phyloP scores from a whole-genome alignment of 2,113 vertebrate genomes.

The Sander lucioperca region DNA sequence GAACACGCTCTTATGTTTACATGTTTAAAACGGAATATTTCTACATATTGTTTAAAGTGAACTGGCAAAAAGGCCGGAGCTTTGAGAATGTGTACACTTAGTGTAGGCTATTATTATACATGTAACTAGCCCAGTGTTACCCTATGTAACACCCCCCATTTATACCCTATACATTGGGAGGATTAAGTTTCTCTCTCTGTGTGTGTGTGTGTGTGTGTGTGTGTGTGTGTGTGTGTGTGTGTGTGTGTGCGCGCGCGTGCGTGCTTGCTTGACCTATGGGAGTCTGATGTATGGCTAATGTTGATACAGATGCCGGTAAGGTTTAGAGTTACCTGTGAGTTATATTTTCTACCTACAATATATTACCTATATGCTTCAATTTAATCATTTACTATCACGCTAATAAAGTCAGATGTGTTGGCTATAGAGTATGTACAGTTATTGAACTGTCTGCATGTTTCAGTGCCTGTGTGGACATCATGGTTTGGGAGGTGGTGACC shows the following conservation, averaged over 20 bases:
- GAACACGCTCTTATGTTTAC: not conserved
- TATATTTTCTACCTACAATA: not conserved
- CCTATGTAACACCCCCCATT: slow-evolving; percentile 25
- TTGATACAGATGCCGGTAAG: not conserved
- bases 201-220: not conserved
- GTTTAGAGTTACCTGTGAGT: not conserved
- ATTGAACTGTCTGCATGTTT: slow-evolving; percentile 21
- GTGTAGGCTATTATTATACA: not conserved
- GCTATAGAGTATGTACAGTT: not conserved
- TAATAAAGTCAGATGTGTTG: not conserved
- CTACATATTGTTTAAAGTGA: fast-evolving
- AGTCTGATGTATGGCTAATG: not conserved
- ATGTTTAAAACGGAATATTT: not conserved
- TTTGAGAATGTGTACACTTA: not conserved
- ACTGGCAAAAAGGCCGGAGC: not conserved
- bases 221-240: not conserved
- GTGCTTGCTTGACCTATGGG: not conserved
- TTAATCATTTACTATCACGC: no score
- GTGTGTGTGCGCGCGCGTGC: not conserved
- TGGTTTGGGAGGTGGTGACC: slow-evolving; percentile 96
- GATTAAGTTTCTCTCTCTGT: slow-evolving; percentile 24
- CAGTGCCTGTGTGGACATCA: slow-evolving; percentile 85
- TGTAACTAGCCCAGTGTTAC: slow-evolving; percentile 10
- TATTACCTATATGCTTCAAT: not conserved
- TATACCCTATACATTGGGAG: slow-evolving; percentile 42